phyloP scores from a whole-genome alignment of 2,797 vertebrate species.

The Parotocinclus haroldoi region DNA sequence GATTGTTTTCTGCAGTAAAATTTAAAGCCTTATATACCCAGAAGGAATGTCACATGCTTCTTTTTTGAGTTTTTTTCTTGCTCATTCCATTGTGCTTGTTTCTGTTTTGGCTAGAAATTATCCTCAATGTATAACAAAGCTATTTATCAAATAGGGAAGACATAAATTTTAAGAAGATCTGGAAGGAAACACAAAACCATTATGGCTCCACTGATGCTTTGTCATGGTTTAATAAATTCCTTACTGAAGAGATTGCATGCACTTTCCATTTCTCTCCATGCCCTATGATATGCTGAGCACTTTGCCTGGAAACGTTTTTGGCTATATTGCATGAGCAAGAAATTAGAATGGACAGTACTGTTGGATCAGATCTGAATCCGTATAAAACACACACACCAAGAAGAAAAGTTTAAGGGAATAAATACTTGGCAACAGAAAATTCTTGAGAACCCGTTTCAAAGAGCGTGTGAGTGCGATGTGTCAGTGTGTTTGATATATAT shows the following conservation, averaged over 20 bases:
- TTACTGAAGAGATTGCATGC: constrained; percentile 15
- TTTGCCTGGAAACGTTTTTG: constrained; percentile 22
- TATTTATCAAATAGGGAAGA: constrained; percentile 23
- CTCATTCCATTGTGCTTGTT: constrained; percentile 5
- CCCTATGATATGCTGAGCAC: not conserved
- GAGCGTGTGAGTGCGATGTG: no score
- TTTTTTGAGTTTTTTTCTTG: not conserved
- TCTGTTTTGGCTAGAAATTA: constrained; percentile 4
- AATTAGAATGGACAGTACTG: constrained; percentile 20
- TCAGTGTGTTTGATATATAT: no score
- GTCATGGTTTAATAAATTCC: constrained; percentile 34
- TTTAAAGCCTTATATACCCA: no score
- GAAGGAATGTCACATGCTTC: no score
- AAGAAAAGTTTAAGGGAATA: constrained; percentile 4
- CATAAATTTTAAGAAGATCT: constrained; percentile 23
- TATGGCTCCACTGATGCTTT: constrained; percentile 21
- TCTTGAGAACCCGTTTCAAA: no score
- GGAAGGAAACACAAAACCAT: constrained; percentile 35
- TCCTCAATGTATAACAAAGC: constrained; percentile 20
- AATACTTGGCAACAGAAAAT: not conserved
- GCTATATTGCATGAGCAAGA: constrained; percentile 13
- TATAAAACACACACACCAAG: not conserved
- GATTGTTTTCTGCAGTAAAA: no score
- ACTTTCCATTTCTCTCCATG: constrained; percentile 16
- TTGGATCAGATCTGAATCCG: constrained; percentile 15